Conservation (phyloP, 2,113 vertebrate genomes). For the Bagarius yarrelli region DNA sequence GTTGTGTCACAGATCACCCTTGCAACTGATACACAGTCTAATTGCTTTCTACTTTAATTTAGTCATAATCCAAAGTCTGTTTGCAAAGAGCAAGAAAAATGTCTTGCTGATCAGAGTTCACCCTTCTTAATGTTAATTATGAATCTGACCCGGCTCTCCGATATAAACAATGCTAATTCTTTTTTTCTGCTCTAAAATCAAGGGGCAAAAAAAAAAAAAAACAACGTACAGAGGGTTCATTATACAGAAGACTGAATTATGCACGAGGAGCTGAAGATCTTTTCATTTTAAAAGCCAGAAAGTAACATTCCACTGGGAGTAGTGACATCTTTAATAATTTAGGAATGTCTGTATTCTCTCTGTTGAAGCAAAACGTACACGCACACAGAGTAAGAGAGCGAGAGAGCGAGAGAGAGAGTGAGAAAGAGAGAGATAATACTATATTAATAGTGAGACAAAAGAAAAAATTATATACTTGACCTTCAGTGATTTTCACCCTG, state of each 20-base stretch:
- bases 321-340: background rate
- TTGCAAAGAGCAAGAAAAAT: too few relatives aligned
- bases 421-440: too few relatives aligned
- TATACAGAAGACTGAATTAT: background rate
- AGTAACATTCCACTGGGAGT: background rate
- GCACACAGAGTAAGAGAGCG: too few relatives aligned
- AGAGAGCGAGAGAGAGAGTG: too few relatives aligned
- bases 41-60: background rate
- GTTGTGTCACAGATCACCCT: background rate
- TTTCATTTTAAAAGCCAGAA: conserved; percentile 2
- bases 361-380: background rate
- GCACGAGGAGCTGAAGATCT: background rate
- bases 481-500: too few relatives aligned
- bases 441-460: background rate
- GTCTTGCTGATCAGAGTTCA: background rate
- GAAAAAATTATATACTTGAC: background rate
- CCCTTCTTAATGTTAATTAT: background rate
- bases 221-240: background rate
- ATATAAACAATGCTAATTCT: background rate
- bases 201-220: background rate
- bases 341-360: background rate
- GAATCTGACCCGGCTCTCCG: background rate
- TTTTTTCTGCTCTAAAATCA: background rate
- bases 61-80: too few relatives aligned
- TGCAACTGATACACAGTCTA: background rate